These are phyloP conservation scores for Drosophila sproati DNA, from an alignment of 1,140 invertebrate genomes.

Conservation along the genomic window DNA sequence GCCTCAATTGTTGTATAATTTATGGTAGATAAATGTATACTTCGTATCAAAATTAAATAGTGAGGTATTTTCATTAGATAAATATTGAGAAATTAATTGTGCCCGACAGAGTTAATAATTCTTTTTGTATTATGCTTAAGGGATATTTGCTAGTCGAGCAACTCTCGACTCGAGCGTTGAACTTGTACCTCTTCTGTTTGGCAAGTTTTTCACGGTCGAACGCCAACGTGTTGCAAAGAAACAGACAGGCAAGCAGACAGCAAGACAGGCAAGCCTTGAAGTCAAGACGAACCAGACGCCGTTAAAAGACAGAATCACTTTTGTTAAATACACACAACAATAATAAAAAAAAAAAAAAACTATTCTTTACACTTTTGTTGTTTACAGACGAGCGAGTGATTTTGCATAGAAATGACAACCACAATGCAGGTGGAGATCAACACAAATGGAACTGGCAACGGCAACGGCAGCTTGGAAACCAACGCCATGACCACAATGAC, in stretches of 20 bases:
- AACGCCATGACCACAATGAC: constrained; percentile 17
- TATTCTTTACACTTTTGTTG: constrained; percentile 8
- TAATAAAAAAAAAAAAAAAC: constrained; percentile 24
- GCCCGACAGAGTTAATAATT: too few species aligned
- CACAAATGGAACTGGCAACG: constrained; percentile 38
- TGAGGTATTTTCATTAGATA: too few species aligned
- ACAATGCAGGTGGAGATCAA: constrained; percentile 63
- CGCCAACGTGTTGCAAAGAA: constrained; percentile 32
- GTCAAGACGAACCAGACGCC: constrained; percentile 11
- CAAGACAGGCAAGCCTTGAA: constrained; percentile 22
- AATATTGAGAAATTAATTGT: too few species aligned
- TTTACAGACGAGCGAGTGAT: constrained; percentile 31
- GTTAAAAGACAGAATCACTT: constrained; percentile 3
- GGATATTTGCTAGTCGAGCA: neutral
- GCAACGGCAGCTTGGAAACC: constrained; percentile 13
- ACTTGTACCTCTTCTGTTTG: constrained; percentile 19
- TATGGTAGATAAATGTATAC: too few species aligned
- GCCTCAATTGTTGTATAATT: too few species aligned
- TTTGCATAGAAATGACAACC: constrained; percentile 63
- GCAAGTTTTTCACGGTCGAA: constrained; percentile 63
- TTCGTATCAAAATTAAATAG: too few species aligned
- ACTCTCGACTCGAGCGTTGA: neutral
- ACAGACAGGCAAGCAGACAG: constrained; percentile 17
- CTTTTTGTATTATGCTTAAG: neutral
- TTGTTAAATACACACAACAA: constrained; percentile 20